Evolutionary conservation across 2,113 vertebrate species (phyloP).

Genomic region (Rhodinocichla rosea): DNA sequence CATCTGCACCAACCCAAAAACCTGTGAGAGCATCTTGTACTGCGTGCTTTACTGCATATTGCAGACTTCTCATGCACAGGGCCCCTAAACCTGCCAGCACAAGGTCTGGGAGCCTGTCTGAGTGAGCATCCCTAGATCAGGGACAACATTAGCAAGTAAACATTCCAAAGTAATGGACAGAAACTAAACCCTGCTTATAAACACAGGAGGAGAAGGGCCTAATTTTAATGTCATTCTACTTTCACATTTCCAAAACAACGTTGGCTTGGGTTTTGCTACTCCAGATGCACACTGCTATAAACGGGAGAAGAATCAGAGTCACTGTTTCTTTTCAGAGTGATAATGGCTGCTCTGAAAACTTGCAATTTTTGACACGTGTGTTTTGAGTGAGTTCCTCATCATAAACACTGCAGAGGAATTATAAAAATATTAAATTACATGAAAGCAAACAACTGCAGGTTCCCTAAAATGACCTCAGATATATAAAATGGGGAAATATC

Average conservation of each 20-base stretch:
- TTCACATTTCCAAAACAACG: neutral
- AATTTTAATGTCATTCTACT: constrained; percentile 19
- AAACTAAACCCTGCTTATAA: neutral
- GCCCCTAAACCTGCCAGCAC: neutral
- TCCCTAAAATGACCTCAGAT: constrained; percentile 43
- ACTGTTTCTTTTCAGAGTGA: constrained; percentile 6
- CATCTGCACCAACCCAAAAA: neutral
- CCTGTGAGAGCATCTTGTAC: neutral
- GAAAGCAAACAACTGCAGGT: constrained; percentile 32
- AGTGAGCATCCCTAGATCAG: neutral
- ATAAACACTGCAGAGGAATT: neutral
- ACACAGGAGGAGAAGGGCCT: neutral
- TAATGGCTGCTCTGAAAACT: constrained; percentile 6
- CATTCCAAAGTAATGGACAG: neutral
- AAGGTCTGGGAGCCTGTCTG: neutral
- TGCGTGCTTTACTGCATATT: neutral
- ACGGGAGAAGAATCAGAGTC: neutral
- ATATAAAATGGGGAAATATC: constrained; percentile 30
- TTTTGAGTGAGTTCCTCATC: neutral
- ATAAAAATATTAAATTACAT: neutral
- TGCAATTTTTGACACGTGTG: neutral
- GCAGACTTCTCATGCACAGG: neutral
- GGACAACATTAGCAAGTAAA: neutral
- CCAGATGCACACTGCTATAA: constrained; percentile 15
- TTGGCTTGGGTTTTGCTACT: constrained; percentile 1